phyloP scores from a whole-genome alignment of 2,113 vertebrate species.

The Salminus brasiliensis region DNA sequence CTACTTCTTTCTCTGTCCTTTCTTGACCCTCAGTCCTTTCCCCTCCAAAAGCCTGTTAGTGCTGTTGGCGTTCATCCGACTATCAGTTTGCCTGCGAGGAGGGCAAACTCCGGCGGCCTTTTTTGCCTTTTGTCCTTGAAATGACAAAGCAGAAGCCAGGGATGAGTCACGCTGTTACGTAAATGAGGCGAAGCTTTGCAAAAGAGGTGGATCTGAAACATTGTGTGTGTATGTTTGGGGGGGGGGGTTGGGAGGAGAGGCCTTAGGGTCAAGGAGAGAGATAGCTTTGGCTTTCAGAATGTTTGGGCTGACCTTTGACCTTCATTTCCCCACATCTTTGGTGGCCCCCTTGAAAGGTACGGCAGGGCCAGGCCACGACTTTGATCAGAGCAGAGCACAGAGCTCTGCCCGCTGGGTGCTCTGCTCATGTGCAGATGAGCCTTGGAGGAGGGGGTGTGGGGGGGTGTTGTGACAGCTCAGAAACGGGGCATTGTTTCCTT shows the following conservation, averaged over 20 bases:
- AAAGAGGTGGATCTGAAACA: slow-evolving; percentile 27
- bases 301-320: slow-evolving; percentile 47
- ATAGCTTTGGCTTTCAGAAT: slow-evolving; percentile 53
- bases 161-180: slow-evolving; percentile 33
- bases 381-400: slow-evolving; percentile 51
- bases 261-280: slow-evolving; percentile 34
- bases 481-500: slow-evolving; percentile 55
- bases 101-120: neutral
- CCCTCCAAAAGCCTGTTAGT: neutral
- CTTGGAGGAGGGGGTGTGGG: neutral
- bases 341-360: slow-evolving; percentile 26
- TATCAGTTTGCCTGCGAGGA: slow-evolving; percentile 1
- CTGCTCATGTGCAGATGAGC: slow-evolving; percentile 43
- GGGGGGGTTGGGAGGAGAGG: neutral
- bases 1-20: neutral
- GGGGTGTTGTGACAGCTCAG: slow-evolving; percentile 19
- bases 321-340: slow-evolving; percentile 44
- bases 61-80: neutral
- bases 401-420: slow-evolving; percentile 40
- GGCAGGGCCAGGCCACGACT: slow-evolving; percentile 23
- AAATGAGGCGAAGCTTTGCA: slow-evolving; percentile 18
- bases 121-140: slow-evolving; percentile 14
- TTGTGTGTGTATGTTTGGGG: too few relatives aligned
- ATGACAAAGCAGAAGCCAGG: slow-evolving; percentile 6
- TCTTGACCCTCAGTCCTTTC: neutral